Evolutionary conservation across 2,888 invertebrate species (phyloP).

Genomic region (Sarcophaga rosellei): DNA sequence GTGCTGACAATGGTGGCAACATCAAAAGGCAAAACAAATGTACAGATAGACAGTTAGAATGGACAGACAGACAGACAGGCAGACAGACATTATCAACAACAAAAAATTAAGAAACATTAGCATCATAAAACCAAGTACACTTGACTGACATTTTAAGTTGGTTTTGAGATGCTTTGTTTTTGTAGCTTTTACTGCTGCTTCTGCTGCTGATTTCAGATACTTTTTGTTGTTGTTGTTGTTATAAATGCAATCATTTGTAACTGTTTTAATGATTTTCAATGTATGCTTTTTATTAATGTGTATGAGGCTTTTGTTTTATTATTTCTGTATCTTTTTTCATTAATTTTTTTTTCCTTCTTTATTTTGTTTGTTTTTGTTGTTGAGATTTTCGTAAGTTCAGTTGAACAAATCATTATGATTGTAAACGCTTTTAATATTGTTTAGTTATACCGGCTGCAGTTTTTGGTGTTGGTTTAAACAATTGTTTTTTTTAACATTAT

Average conservation of each 20-base stretch:
- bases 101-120: slow-evolving; percentile 44
- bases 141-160: slow-evolving; percentile 65
- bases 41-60: background rate
- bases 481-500: no score
- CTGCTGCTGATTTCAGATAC: background rate
- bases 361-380: background rate
- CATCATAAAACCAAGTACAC: slow-evolving; percentile 65
- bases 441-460: slow-evolving; percentile 20
- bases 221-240: slow-evolving; percentile 42
- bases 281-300: slow-evolving; percentile 26
- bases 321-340: slow-evolving; percentile 1
- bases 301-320: slow-evolving; percentile 38
- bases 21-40: slow-evolving; percentile 27
- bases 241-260: background rate
- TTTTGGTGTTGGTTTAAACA: background rate
- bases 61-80: slow-evolving; percentile 37
- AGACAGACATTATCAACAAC: slow-evolving; percentile 33
- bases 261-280: slow-evolving; percentile 43
- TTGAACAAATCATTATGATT: slow-evolving; percentile 55
- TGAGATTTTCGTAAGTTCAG: slow-evolving; percentile 46
- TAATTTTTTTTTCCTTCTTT: background rate
- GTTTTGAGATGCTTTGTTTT: slow-evolving; percentile 33
- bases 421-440: slow-evolving; percentile 60
- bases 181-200: slow-evolving; percentile 22
- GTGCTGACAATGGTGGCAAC: slow-evolving; percentile 47